These are phyloP conservation scores for Ormyrus pomaceus DNA, from an alignment of 2,888 invertebrate species.

Conservation along the genomic window DNA sequence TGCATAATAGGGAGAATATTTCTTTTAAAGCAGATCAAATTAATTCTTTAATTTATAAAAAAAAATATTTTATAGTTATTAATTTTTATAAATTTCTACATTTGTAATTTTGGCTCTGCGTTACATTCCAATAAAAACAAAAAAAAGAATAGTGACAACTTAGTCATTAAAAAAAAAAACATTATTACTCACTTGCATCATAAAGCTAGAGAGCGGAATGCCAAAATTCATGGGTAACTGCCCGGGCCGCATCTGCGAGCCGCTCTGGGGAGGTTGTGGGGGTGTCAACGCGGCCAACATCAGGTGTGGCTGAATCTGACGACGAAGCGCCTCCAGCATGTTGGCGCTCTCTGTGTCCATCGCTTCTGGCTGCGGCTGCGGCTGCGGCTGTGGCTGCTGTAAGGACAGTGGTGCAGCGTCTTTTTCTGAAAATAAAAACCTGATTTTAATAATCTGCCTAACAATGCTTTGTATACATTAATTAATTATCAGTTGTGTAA, in stretches of 20 bases:
- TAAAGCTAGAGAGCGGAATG: slow-evolving; percentile 69
- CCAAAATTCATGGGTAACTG: slow-evolving; percentile 68
- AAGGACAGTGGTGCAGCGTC: slow-evolving; percentile 60
- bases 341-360: slow-evolving; percentile 79
- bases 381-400: slow-evolving; percentile 28
- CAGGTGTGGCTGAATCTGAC: slow-evolving; percentile 84
- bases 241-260: slow-evolving; percentile 10
- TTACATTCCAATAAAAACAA: neutral
- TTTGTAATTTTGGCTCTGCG: neutral
- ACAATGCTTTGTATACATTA: no score
- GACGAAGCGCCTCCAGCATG: slow-evolving; percentile 82
- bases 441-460: no score
- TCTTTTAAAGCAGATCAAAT: no score
- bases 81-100: no score
- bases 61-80: no score
- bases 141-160: neutral
- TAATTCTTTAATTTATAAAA: no score
- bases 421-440: slow-evolving; percentile 64
- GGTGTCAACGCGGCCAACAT: slow-evolving; percentile 80
- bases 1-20: no score
- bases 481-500: no score
- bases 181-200: slow-evolving; percentile 71
- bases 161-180: no score
- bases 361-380: slow-evolving; percentile 62
- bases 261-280: slow-evolving; percentile 62